phyloP scores from a whole-genome alignment of 37 sponge, comb jelly and placozoan species.

The Chondrilla cf. caribensis region DNA sequence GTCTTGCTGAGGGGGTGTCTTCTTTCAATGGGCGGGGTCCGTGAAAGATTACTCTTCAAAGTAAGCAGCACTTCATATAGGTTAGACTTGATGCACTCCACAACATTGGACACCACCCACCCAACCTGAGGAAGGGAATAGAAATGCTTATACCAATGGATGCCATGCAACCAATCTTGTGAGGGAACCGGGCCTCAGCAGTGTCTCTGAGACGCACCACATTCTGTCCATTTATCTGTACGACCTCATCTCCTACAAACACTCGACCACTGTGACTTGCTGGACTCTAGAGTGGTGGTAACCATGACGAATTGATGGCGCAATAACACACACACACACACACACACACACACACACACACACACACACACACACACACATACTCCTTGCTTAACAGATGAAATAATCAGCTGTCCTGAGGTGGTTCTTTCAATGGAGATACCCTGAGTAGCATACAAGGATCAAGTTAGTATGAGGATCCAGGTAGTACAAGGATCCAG shows the following conservation, averaged over 20 bases:
- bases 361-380: too few relatives aligned
- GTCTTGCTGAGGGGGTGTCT: background rate
- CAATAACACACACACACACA: too few relatives aligned
- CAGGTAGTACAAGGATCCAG: background rate
- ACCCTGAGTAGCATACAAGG: too few relatives aligned
- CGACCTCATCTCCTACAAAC: conserved; percentile 51
- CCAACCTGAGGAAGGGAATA: conserved; percentile 41
- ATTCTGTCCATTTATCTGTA: conserved; percentile 72
- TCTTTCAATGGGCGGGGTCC: conserved; percentile 3
- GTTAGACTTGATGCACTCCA: conserved; percentile 41
- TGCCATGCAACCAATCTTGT: background rate
- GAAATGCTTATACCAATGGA: background rate
- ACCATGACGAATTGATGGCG: too few relatives aligned
- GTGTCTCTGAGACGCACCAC: conserved; percentile 65
- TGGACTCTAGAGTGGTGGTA: conserved; percentile 56
- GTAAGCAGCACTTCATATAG: conserved; percentile 34
- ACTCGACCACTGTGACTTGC: conserved; percentile 41
- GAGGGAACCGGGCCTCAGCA: background rate
- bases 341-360: too few relatives aligned
- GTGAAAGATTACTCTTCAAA: conserved; percentile 24
- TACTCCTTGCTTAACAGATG: too few relatives aligned
- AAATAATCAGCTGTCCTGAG: too few relatives aligned
- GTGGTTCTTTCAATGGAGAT: too few relatives aligned
- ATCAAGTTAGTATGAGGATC: background rate
- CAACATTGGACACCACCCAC: conserved; percentile 62